Base-by-base conservation (phyloP, 1,140 invertebrate genomes). In the Aplysia californica region DNA sequence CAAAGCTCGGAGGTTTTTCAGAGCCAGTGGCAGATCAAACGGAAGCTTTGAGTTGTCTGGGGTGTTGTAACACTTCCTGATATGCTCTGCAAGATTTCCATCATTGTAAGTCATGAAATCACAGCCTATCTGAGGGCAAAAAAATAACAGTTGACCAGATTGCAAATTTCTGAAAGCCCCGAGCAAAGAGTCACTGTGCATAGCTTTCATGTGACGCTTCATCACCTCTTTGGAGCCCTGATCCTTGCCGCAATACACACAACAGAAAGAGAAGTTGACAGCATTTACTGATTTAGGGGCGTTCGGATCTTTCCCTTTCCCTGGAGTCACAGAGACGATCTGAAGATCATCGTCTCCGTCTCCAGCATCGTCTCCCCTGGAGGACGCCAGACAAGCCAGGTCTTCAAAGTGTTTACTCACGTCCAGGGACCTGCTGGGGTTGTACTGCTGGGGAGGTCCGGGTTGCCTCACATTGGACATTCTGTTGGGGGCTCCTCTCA, bases 41-140 rank as follows among this genome's bases (percentile, higher is more conserved):
- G 72, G 38, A 1, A 56, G 39, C 18, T 35, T 75, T 15, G 64
- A 58, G 1, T 50, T 31, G 66, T 75, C 38, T 15, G 64, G 59
- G 1, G 59, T 31, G 66, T 75, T 39, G 41, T 20, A 75, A 36
- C 72, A 75, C 20, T 65, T 66, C 6, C 23, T 20, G 4, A 75
- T 39, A 66, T 75, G 72, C n/a, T 75, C 61, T 33, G 38, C 39
- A 2, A 75, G 41, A 26, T 61, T 75, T 31, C 31, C 31, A 23
- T 75, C 72, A 50, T 75, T 56, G 29, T 75, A 75, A 1, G 72
- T 75, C 72, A 75, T 75, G 55, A 75, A 75, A 29, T 64, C 72
- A 59, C 72, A 75, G 5, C 3, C 35, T 29, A 75, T 21, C 33
- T 75, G 72, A 38, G 72, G 72, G 35, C 72, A 75, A 38, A 75